These are phyloP conservation scores for Takifugu ocellatus DNA, from an alignment of 2,797 vertebrate genomes.

Conservation along the genomic window DNA sequence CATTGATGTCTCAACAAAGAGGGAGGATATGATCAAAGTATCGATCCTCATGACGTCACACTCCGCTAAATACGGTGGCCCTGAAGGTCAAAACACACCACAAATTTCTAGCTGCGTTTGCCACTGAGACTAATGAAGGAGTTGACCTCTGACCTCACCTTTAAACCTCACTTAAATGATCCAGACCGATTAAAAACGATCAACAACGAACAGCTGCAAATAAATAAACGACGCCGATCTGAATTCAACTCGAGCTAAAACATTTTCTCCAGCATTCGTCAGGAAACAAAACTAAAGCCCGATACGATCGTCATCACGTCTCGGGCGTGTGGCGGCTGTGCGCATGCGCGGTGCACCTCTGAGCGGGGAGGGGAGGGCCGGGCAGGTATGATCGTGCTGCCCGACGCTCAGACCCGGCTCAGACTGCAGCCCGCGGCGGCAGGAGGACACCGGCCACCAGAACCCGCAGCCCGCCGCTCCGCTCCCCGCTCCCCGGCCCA, in stretches of 20 bases:
- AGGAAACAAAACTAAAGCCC: neutral
- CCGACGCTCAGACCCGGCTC: constrained; percentile 50
- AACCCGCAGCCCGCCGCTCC: constrained; percentile 3
- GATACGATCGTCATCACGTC: constrained; percentile 2
- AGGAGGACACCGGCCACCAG: constrained; percentile 27
- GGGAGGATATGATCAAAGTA: too few relatives aligned
- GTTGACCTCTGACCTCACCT: neutral
- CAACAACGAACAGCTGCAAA: neutral
- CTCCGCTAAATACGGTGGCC: too few relatives aligned
- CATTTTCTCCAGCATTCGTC: too few relatives aligned
- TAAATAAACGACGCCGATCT: too few relatives aligned
- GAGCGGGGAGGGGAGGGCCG: constrained; percentile 47
- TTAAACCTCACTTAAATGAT: neutral
- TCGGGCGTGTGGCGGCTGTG: constrained; percentile 52
- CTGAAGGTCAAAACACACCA: too few relatives aligned
- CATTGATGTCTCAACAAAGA: too few relatives aligned
- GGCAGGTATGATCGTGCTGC: constrained; percentile 64
- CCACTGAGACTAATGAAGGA: too few relatives aligned
- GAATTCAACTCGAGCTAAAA: too few relatives aligned
- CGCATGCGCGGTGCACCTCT: constrained; percentile 80
- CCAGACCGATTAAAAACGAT: neutral
- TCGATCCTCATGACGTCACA: too few relatives aligned
- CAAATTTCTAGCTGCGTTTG: too few relatives aligned
- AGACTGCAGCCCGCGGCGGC: constrained; percentile 41
- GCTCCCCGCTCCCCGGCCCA: neutral